phyloP scores from a whole-genome alignment of 2,888 invertebrate genomes.

The Dasypogon diadema region DNA sequence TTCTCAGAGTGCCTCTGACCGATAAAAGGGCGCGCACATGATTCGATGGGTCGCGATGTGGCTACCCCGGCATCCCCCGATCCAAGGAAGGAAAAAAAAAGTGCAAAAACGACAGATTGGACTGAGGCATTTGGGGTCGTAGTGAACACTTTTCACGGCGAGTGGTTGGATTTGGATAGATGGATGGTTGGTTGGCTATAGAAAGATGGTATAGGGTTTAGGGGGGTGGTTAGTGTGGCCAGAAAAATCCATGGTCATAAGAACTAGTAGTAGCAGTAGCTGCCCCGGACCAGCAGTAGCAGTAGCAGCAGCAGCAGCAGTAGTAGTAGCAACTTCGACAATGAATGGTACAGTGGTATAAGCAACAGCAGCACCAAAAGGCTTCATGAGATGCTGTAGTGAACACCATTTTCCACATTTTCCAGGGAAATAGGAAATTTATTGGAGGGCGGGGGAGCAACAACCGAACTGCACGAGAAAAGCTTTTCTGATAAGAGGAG shows the following conservation, averaged over 20 bases:
- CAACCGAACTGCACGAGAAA: slow-evolving; percentile 40
- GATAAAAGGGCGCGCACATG: slow-evolving; percentile 53
- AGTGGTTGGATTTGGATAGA: slow-evolving; percentile 2
- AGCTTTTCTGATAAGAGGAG: slow-evolving; percentile 53
- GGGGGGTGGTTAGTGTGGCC: neutral
- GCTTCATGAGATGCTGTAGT: slow-evolving; percentile 4
- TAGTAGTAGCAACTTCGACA: neutral
- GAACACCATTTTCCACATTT: slow-evolving; percentile 44
- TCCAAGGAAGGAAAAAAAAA: slow-evolving; percentile 30
- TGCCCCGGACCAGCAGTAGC: neutral
- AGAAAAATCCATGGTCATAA: neutral
- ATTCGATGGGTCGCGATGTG: slow-evolving; percentile 47
- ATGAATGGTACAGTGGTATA: slow-evolving; percentile 27
- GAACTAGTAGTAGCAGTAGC: neutral
- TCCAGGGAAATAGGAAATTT: slow-evolving; percentile 48
- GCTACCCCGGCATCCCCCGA: neutral
- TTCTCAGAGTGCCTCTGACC: slow-evolving; percentile 35
- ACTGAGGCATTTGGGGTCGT: slow-evolving; percentile 5
- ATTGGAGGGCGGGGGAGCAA: slow-evolving; percentile 23
- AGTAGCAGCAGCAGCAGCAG: neutral
- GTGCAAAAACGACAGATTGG: slow-evolving; percentile 24
- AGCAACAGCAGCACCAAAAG: neutral
- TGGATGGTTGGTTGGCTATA: slow-evolving; percentile 13
- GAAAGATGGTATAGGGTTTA: neutral
- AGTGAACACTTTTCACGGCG: slow-evolving; percentile 11